Percentiles rank a stretch among this genome's conserved stretches.
phyloP scores from a whole-genome alignment of 2,888 invertebrate species.

The Drosophila mettleri region DNA sequence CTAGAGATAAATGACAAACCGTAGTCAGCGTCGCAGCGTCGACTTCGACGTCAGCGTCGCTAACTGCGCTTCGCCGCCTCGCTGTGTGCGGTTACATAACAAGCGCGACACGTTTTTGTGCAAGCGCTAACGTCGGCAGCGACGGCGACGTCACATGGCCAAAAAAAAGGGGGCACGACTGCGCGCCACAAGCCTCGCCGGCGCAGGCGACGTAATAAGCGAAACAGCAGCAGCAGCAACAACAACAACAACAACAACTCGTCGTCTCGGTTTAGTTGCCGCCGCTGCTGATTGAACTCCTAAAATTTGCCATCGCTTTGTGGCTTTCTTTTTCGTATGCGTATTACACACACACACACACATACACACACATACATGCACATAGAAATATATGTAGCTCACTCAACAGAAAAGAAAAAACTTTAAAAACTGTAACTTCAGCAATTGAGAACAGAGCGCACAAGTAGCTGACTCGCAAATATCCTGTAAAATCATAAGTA shows the following conservation, averaged over 20 bases:
- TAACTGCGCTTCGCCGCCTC: conserved; percentile 10
- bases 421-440: conserved; percentile 45
- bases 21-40: conserved; percentile 29
- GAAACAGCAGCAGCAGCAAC: conserved; percentile 39
- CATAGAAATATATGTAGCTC: not conserved
- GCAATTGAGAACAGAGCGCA: not conserved
- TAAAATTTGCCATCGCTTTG: conserved; percentile 46
- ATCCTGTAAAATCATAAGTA: conserved; percentile 16
- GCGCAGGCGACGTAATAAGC: conserved; percentile 59
- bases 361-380: not conserved
- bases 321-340: conserved; percentile 53
- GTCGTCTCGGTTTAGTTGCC: conserved; percentile 31
- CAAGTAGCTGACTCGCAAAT: conserved; percentile 1
- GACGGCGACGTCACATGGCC: conserved; percentile 60
- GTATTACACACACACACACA: conserved; percentile 2
- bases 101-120: conserved; percentile 63
- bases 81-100: conserved; percentile 58
- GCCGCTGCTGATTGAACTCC: conserved; percentile 47
- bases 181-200: conserved; percentile 51
- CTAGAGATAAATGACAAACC: conserved; percentile 55
- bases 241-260: conserved; percentile 8
- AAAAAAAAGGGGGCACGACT: conserved; percentile 79
- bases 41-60: conserved; percentile 11
- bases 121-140: conserved; percentile 30
- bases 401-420: conserved; percentile 5